Percentiles rank a stretch among this genome's conserved stretches.
Conservation (phyloP, 2,888 invertebrate species). For the Pseudococcus longispinus region DNA sequence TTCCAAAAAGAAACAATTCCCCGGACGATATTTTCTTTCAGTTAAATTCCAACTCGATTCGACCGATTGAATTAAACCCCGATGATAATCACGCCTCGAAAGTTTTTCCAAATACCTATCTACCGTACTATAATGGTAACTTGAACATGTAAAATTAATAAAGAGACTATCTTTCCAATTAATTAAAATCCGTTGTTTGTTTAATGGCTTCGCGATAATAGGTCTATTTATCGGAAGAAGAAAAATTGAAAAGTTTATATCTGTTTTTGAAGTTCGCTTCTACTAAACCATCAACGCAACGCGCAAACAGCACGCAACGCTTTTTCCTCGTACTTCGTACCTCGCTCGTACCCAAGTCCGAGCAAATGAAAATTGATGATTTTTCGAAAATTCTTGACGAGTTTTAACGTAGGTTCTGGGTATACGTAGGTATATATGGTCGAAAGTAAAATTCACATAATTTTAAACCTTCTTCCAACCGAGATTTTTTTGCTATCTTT, state of each 20-base stretch:
- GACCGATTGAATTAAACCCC: too few relatives aligned
- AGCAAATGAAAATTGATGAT: neutral
- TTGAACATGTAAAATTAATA: neutral
- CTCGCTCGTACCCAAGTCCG: too few relatives aligned
- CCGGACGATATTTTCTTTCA: too few relatives aligned
- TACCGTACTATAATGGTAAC: too few relatives aligned
- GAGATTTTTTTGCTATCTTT: neutral
- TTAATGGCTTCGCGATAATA: neutral
- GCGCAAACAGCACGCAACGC: neutral
- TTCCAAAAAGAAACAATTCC: too few relatives aligned
- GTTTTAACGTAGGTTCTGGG: neutral
- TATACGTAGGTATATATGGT: too few relatives aligned
- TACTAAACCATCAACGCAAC: neutral
- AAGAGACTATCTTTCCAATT: slow-evolving; percentile 1
- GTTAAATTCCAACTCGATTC: too few relatives aligned
- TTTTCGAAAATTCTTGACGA: neutral
- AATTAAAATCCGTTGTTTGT: neutral
- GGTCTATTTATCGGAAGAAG: neutral
- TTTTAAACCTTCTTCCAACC: neutral
- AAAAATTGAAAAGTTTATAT: slow-evolving; percentile 1
- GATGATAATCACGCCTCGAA: neutral
- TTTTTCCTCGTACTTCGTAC: neutral
- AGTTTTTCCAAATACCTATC: neutral
- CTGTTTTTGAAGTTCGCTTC: neutral
- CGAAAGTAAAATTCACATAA: neutral